Base-by-base conservation (phyloP, 1,140 invertebrate species). In the Aporrectodea caliginosa region DNA sequence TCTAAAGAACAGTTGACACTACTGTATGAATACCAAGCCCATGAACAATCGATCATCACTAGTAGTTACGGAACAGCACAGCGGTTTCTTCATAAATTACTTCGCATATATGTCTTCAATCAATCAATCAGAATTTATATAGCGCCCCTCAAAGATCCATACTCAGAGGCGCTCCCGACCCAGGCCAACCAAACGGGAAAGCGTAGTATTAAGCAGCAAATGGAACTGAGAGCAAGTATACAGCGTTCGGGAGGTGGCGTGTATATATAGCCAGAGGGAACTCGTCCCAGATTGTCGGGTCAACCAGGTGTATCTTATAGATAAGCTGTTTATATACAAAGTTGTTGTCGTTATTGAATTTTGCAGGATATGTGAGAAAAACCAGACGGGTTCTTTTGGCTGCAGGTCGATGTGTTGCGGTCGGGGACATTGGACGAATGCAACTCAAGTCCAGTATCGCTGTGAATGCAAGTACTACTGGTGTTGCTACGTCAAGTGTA, bases 391-490 rank as follows among this genome's bases (percentile, higher is more conserved):
- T 0, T 77, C 82, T 30, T 78, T 81, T 35, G 85, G 87, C 58
- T 88, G 88, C 78, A 81, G 86, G 70, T 85, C 86, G n/a, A 83
- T 89, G 79, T 89, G 88, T 74, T 88, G 88, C 73, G 88, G 87
- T 14, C 82, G 88, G 30, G 88, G 88, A 12, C 87, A 83, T 74
- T 84, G 78, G 31, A 88, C 83, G 16, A 75, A 82, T 68, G 82
- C 82, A 31, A 76, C 84, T 27, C 82, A 83, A 1, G 77, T 81
- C 29, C 70, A 74, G 35, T 76, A 90, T 82, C 84, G 89, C 29
- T 90, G 90, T 82, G 85, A 90, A 69, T 90, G 89, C 82, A 89
- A 89, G 85, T 90, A 89, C 80, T 87, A 87, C 82, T 90, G 88
- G 88, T 90, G 89, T 82, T 90, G 89, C 83, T 89, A 89, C 76